These are phyloP conservation scores for Panurus biarmicus DNA, from an alignment of 2,113 vertebrate species.

Conservation along the genomic window DNA sequence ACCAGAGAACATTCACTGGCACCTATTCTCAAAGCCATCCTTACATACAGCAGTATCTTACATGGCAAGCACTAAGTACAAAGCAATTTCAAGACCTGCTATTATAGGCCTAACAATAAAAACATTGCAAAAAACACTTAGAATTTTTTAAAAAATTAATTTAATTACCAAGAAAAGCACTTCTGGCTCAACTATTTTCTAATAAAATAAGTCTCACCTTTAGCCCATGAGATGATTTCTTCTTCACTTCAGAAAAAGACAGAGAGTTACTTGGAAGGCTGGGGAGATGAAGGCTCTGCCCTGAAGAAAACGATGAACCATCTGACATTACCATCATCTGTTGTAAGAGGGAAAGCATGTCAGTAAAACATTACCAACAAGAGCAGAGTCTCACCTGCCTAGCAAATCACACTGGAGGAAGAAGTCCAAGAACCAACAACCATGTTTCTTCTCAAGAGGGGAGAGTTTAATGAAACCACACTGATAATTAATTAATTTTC, in stretches of 20 bases:
- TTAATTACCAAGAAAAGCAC: background rate
- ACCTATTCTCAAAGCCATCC: background rate
- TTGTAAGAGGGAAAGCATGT: background rate
- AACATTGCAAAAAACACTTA: background rate
- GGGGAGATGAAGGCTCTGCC: constrained; percentile 84
- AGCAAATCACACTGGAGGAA: background rate
- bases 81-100: background rate
- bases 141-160: background rate
- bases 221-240: constrained; percentile 80
- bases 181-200: background rate
- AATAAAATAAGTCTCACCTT: constrained; percentile 71
- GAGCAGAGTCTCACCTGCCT: background rate
- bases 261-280: constrained; percentile 79
- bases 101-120: background rate
- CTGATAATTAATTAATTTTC: background rate
- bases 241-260: constrained; percentile 80
- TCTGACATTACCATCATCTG: constrained; percentile 91
- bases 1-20: background rate
- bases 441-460: background rate
- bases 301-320: constrained; percentile 79
- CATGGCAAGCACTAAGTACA: background rate
- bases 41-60: background rate
- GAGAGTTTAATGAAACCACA: background rate
- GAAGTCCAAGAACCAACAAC: background rate
- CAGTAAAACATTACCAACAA: background rate